Evolutionary conservation across 2,888 invertebrate species (phyloP).

Genomic region (Andricus curvator): DNA sequence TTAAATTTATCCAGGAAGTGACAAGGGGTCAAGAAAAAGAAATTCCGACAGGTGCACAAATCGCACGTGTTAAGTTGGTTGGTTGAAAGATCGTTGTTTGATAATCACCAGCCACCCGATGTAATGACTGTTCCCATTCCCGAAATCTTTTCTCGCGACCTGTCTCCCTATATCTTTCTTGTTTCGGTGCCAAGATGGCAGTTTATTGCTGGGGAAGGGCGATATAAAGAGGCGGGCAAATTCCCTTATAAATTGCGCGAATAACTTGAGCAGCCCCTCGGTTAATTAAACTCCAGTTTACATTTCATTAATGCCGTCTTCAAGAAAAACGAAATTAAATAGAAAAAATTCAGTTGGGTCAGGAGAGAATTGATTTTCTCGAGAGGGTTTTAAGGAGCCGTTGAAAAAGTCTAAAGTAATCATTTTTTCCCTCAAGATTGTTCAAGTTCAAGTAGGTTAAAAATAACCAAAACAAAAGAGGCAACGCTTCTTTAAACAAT

Average conservation of each 20-base stretch:
- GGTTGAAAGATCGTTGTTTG: constrained; percentile 3
- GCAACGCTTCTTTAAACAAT: too few relatives aligned
- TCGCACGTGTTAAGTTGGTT: not conserved
- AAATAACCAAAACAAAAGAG: not conserved
- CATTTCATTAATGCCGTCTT: constrained; percentile 12
- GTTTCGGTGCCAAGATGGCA: constrained; percentile 38
- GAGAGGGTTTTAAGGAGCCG: not conserved
- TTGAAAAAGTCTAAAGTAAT: not conserved
- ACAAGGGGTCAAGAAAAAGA: not conserved
- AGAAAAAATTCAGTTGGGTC: not conserved
- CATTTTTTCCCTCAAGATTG: not conserved
- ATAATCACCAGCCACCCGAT: constrained; percentile 3
- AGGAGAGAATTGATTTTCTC: not conserved
- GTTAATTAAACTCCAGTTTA: constrained; percentile 37
- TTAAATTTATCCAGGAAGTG: not conserved
- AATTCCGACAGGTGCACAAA: not conserved
- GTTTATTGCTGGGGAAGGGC: constrained; percentile 16
- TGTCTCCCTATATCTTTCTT: constrained; percentile 28
- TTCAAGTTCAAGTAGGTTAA: not conserved
- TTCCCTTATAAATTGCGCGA: constrained; percentile 35
- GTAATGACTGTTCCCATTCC: constrained; percentile 12
- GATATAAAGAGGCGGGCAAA: constrained; percentile 34
- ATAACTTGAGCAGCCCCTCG: constrained; percentile 31
- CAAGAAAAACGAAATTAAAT: constrained; percentile 6
- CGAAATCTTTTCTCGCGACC: constrained; percentile 33